Evolutionary conservation across 2,113 vertebrate species (phyloP).

Genomic region (Montifringilla adamsi): DNA sequence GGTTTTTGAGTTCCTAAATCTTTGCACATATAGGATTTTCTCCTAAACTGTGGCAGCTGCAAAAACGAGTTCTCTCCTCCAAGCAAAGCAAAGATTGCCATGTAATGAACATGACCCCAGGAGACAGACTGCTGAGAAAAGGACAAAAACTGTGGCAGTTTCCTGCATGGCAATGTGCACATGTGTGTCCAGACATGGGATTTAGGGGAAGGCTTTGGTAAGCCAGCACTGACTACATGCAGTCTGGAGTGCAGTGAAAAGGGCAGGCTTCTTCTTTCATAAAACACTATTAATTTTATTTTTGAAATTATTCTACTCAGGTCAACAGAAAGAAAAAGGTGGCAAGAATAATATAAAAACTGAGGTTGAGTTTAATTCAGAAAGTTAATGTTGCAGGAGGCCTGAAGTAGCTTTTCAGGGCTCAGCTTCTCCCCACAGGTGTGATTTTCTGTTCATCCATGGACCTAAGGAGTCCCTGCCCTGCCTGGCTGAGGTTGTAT

Average conservation of each 20-base stretch:
- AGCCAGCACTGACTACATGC: background rate
- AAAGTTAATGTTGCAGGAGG: background rate
- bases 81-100: background rate
- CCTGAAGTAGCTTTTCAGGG: background rate
- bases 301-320: background rate
- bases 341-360: background rate
- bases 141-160: background rate
- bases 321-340: background rate
- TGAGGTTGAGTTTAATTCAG: background rate
- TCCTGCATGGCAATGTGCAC: background rate
- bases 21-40: background rate
- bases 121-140: background rate
- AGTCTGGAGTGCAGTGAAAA: background rate
- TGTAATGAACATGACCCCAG: background rate
- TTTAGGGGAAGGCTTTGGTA: conserved; percentile 2
- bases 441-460: background rate
- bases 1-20: background rate
- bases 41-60: background rate
- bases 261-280: background rate
- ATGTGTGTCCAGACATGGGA: background rate
- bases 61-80: background rate
- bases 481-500: fast-evolving
- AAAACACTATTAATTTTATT: background rate
- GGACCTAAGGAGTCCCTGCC: background rate
- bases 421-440: background rate